Evolutionary conservation across 1,140 invertebrate genomes (phyloP).

Genomic region (Fopius arisanus): DNA sequence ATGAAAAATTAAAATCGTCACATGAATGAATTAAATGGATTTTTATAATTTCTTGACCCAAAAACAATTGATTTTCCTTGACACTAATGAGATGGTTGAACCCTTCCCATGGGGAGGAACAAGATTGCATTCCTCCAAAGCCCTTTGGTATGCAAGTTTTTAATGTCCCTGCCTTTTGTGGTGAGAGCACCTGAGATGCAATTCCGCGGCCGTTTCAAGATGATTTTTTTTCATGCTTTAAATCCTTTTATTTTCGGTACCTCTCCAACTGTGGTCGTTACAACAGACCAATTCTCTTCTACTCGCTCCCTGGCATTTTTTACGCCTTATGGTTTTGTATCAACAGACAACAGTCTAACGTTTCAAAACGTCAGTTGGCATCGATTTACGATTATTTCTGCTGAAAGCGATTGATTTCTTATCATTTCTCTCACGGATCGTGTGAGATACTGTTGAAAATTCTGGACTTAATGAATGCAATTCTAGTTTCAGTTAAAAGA

Average conservation of each 20-base stretch:
- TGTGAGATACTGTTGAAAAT: too few relatives aligned
- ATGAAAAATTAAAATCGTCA: too few relatives aligned
- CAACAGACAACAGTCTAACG: slow-evolving; percentile 5
- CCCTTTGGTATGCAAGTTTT: not conserved
- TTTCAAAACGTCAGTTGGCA: not conserved
- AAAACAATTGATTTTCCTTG: too few relatives aligned
- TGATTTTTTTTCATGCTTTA: not conserved
- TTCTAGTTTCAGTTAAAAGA: too few relatives aligned
- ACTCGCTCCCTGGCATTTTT: slow-evolving; percentile 2
- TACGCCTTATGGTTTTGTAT: slow-evolving; percentile 4
- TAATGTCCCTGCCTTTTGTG: slow-evolving; percentile 14
- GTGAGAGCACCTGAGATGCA: slow-evolving; percentile 8
- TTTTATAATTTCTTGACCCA: too few relatives aligned
- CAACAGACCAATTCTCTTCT: not conserved
- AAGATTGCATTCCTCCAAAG: slow-evolving; percentile 2
- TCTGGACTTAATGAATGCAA: too few relatives aligned
- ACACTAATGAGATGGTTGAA: not conserved
- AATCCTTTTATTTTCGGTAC: not conserved
- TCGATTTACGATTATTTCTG: not conserved
- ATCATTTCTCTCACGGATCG: too few relatives aligned
- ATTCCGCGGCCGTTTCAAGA: not conserved
- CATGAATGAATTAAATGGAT: too few relatives aligned
- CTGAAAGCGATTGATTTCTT: slow-evolving; percentile 7
- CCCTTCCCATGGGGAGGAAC: not conserved
- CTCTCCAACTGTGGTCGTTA: slow-evolving; percentile 10